Evolutionary conservation across 2,797 vertebrate species (phyloP), one percentile per base, ranked within the genome.

Genomic region (Sebastes oblongus): DNA sequence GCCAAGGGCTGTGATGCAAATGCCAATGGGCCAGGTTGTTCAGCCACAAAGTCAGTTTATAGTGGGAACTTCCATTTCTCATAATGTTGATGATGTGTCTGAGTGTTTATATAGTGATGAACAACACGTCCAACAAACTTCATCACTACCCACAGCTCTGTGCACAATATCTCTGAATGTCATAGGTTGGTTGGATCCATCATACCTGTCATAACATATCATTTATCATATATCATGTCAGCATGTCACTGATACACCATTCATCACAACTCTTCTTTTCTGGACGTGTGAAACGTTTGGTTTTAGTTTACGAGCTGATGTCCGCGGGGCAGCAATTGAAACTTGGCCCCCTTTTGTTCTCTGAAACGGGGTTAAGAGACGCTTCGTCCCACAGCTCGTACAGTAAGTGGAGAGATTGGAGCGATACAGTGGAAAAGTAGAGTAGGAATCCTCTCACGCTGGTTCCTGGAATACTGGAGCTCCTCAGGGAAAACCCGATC

Each of bases 401-500:
- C 68, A 65, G 67, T 67, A 25, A 66, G 59, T 36, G 16, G 3
- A 74, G 69, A 56, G 54, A 56, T 42, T 5, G 20, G 34, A 20
- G 50, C 14, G 60, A 25, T n/a, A 10, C 14, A 12, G 72, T 69
- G 79, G 82, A 70, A 77, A 84, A 74, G 30, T 71, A 67, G 54
- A 73, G 72, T 62, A 27, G 20, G 50, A 8, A 6, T 0, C 0
- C 16, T 60, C 6, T 36, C 24, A 16, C 1, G 2, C 13, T 2
- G 22, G 22, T 7, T 50, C 22, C 0, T 1, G 27, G 27, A 58
- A 7, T 8, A 12, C 27, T n/a, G 8, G 54, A 70, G 59, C 50
- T 68, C 36, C 64, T 73, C 34, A 20, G n/a, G 56, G 29, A 67
- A 42, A 55, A 76, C 52, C 0, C 1, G 52, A 86, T 69, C 22